Base-by-base conservation (phyloP, 1,140 invertebrate species). In the Drosophila jambulina region DNA sequence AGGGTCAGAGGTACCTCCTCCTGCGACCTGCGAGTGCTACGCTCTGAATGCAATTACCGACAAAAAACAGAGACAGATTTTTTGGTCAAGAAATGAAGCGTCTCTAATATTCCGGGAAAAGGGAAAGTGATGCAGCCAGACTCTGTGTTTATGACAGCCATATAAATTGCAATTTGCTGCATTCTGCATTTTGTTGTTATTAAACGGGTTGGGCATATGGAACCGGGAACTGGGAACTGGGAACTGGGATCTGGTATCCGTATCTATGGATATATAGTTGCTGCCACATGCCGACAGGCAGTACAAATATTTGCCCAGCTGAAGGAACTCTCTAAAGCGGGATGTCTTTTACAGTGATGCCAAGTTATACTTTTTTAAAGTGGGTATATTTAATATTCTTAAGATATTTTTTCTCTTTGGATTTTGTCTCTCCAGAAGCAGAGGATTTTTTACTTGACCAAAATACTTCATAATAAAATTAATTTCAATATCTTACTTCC, bases 161-260 rank as follows among this genome's bases (percentile, higher is more conserved):
- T 88, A 88, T 90, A 88, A 87, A 88, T 53, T 79, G 85, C 59
- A 90, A 88, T 90, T 80, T 87, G 75, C 85, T 85, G 71, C 49
- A 63, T 72, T 70, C 87, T 45, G 74, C 75, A 43, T 70, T 58
- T 43, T 45, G 36, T 62, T 78, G 72, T 45, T 51, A 71, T 40
- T 32, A 49, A 87, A 88, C 46, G 84, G 84, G 84, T 87, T 87
- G 43, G 61, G 34, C 45, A 42, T 48, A 45, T 69, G 70, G 58
- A 38, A 65, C 38, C 45, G 58, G 58, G 49, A 58, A 42, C 70
- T 64, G 51, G 56, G 45, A 56, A 65, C 38, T 48, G 58, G 58
- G 49, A 58, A 42, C 70, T 64, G 51, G 56, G 45, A 56, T 56
- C 69, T 62, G 46, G 21, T n/a, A 34, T 27, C 15, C 27, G 21